Evolutionary conservation across 2,113 vertebrate genomes (phyloP).

Genomic region (Bos indicus): DNA sequence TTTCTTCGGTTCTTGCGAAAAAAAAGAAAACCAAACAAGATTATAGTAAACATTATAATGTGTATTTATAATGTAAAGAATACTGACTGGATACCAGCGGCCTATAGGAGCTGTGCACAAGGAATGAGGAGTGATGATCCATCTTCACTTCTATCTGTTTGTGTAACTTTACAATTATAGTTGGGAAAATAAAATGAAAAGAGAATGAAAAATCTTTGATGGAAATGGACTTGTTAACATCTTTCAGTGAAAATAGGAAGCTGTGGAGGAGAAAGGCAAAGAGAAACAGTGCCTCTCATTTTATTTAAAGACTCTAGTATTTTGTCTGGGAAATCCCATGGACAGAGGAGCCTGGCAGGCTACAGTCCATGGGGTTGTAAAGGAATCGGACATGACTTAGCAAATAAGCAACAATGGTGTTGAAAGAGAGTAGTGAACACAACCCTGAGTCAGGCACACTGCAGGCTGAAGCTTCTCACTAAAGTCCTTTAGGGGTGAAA

Average conservation of each 20-base stretch:
- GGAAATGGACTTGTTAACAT: background rate
- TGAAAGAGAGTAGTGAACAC: background rate
- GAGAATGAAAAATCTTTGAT: background rate
- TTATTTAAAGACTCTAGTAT: background rate
- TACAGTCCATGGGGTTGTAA: background rate
- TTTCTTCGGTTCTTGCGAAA: background rate
- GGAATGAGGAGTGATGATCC: background rate
- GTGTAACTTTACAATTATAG: background rate
- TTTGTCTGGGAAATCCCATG: background rate
- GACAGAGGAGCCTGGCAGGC: background rate
- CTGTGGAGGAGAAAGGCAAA: background rate
- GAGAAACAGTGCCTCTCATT: background rate
- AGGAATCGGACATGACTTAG: background rate
- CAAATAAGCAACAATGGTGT: background rate
- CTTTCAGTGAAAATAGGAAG: background rate
- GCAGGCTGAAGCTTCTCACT: background rate
- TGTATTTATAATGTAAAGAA: background rate
- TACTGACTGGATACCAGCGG: background rate
- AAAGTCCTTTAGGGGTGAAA: background rate
- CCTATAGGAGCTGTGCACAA: background rate
- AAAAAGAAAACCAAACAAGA: conserved; percentile 9
- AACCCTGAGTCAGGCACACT: background rate
- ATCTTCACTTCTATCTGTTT: background rate
- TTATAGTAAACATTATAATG: background rate
- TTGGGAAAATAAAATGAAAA: background rate